Conservation (phyloP, 2,888 invertebrate species). For the Zygogramma bicolorata region DNA sequence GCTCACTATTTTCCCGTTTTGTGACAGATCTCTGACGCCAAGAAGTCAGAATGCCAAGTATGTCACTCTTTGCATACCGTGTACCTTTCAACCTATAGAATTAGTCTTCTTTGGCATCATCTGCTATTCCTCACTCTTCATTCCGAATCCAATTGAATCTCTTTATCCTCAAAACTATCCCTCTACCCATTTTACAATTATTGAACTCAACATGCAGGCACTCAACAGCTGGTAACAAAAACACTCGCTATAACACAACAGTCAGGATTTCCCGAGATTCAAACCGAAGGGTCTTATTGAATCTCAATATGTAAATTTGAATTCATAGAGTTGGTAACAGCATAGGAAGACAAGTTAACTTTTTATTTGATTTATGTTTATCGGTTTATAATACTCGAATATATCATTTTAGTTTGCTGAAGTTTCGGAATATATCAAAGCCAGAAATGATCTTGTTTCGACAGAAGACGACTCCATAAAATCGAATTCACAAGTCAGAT, state of each 20-base stretch:
- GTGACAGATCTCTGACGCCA: no score
- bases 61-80: no score
- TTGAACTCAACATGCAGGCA: not conserved
- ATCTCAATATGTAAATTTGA: constrained; percentile 42
- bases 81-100: no score
- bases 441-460: not conserved
- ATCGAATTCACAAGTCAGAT: not conserved
- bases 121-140: no score
- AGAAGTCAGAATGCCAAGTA: no score
- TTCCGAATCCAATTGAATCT: no score
- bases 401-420: constrained; percentile 31
- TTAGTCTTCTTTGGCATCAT: no score
- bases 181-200: no score
- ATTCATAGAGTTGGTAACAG: constrained; percentile 38
- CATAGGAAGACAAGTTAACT: constrained; percentile 37
- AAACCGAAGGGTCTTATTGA: constrained; percentile 36
- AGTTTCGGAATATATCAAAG: not conserved
- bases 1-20: no score
- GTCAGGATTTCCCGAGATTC: not conserved
- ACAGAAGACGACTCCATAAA: not conserved
- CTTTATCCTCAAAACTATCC: no score
- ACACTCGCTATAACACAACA: not conserved
- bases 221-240: not conserved
- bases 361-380: constrained; percentile 47
- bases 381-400: constrained; percentile 42